These are phyloP conservation scores for Drosophila kanapiae DNA, from an alignment of 1,140 invertebrate genomes.

Conservation along the genomic window DNA sequence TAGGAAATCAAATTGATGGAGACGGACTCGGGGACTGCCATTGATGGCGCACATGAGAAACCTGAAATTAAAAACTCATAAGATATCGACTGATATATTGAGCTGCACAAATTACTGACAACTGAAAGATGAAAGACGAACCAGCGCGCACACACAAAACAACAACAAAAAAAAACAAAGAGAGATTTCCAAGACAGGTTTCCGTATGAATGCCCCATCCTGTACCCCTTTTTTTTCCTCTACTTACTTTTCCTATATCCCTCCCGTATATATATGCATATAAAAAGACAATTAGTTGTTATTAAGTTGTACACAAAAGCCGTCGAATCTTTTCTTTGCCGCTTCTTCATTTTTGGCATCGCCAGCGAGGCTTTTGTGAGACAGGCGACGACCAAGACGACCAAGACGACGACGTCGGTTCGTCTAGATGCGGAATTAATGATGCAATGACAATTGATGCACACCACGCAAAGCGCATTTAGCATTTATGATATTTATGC, in stretches of 20 bases:
- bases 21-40: not conserved
- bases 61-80: conserved; percentile 86
- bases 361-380: conserved; percentile 29
- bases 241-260: conserved; percentile 19
- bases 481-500: conserved; percentile 52
- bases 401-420: not conserved
- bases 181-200: conserved; percentile 75
- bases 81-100: conserved; percentile 86
- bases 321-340: conserved; percentile 58
- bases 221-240: conserved; percentile 1
- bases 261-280: conserved; percentile 64
- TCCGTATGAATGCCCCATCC: conserved; percentile 12
- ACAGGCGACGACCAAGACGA: not conserved
- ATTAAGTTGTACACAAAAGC: conserved; percentile 80
- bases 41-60: conserved; percentile 43
- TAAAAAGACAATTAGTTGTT: conserved; percentile 84
- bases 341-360: conserved; percentile 48
- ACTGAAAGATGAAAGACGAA: conserved; percentile 75
- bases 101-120: conserved; percentile 85
- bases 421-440: conserved; percentile 69
- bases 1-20: conserved; percentile 84
- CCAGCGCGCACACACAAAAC: conserved; percentile 2
- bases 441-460: conserved; percentile 62
- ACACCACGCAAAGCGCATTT: conserved; percentile 52
- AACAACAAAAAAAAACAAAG: conserved; percentile 30